Conservation (phyloP, 2,113 vertebrate species). For the Campylorhamphus procurvoides region DNA sequence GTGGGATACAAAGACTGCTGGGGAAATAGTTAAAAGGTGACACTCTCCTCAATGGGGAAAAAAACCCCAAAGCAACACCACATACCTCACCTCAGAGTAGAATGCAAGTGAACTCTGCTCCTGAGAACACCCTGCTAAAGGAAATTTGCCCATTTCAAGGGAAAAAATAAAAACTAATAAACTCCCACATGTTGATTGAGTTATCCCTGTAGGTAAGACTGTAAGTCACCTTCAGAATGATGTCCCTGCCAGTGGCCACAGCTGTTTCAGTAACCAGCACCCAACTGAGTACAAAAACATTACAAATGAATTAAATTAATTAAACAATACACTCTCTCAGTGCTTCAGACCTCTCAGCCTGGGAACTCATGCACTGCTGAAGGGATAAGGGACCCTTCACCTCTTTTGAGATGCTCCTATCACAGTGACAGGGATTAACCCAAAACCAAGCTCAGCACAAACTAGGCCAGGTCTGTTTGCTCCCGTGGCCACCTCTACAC, state of each 20-base stretch:
- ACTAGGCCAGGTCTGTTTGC: accelerated
- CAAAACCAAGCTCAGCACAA: not conserved
- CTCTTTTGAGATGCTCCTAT: not conserved
- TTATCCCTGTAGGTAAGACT: not conserved
- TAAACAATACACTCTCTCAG: not conserved
- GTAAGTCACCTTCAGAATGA: not conserved
- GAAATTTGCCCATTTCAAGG: not conserved
- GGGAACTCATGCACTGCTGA: not conserved
- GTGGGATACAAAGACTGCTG: not conserved
- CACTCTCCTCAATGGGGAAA: not conserved
- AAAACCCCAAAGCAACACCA: not conserved
- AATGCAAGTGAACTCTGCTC: not conserved
- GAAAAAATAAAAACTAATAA: not conserved
- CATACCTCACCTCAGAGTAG: not conserved
- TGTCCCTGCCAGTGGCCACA: not conserved
- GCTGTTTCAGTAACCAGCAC: not conserved
- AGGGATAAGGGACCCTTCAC: not conserved
- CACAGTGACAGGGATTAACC: accelerated
- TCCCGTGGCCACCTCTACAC: not conserved
- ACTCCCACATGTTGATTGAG: not conserved
- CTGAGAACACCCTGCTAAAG: not conserved
- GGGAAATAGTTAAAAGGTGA: not conserved
- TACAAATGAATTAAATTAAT: not conserved
- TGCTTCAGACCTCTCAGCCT: not conserved
- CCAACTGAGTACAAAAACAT: not conserved